A percentile compares a stretch with the other conserved stretches of the same genome.
These are phyloP conservation scores for Drosophila rubida DNA, from an alignment of 2,888 invertebrate genomes.

Conservation along the genomic window DNA sequence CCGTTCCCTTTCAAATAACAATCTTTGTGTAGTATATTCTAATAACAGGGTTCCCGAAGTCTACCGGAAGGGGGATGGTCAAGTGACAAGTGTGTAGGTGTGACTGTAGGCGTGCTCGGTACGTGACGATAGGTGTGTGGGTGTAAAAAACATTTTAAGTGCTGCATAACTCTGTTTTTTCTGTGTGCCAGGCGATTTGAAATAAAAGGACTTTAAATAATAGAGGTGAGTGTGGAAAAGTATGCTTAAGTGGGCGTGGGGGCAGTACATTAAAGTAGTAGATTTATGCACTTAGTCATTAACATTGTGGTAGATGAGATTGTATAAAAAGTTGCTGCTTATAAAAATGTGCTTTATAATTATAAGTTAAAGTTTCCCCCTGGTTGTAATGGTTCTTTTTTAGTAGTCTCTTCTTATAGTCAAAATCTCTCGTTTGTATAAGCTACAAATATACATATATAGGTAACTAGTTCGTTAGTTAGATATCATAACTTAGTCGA, in stretches of 20 bases:
- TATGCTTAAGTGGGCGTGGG: slow-evolving; percentile 45
- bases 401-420: slow-evolving; percentile 62
- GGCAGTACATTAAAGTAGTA: slow-evolving; percentile 28
- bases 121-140: slow-evolving; percentile 54
- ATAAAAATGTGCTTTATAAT: slow-evolving; percentile 50
- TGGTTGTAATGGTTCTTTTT: slow-evolving; percentile 14
- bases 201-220: slow-evolving; percentile 52
- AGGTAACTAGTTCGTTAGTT: slow-evolving; percentile 49
- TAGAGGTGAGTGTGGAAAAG: slow-evolving; percentile 42
- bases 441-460: slow-evolving; percentile 13
- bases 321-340: slow-evolving; percentile 41
- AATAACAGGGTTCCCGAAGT: slow-evolving; percentile 48
- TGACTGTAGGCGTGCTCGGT: slow-evolving; percentile 15
- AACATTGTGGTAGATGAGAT: slow-evolving; percentile 17
- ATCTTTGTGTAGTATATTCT: slow-evolving; percentile 66
- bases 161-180: slow-evolving; percentile 38
- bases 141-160: slow-evolving; percentile 63
- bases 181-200: slow-evolving; percentile 1
- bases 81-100: slow-evolving; percentile 8
- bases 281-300: slow-evolving; percentile 30
- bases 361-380: slow-evolving; percentile 16
- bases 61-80: slow-evolving; percentile 9
- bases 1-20: slow-evolving; percentile 33
- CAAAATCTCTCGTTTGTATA: slow-evolving; percentile 57
- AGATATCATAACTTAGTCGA: slow-evolving; percentile 46